Percentiles rank a stretch among this genome's conserved stretches.
phyloP scores from a whole-genome alignment of 2,797 vertebrate genomes.

The Vipera ursinii region DNA sequence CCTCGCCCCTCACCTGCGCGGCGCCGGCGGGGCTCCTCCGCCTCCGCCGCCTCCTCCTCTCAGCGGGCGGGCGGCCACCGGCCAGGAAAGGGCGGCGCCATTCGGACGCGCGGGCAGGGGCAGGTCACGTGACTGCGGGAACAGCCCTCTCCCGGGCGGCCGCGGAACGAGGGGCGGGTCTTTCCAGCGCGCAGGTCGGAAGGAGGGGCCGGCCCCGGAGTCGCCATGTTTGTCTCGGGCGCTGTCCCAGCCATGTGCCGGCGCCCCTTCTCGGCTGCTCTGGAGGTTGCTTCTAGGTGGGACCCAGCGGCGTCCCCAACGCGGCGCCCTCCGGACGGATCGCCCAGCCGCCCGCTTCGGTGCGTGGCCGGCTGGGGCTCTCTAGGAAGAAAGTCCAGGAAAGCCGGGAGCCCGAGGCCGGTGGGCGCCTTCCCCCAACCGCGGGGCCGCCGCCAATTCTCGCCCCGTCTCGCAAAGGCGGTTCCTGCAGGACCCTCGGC shows the following conservation, averaged over 20 bases:
- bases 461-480: neutral
- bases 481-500: neutral
- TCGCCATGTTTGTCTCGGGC: neutral
- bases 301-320: neutral
- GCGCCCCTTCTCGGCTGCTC: neutral
- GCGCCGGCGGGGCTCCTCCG: too few relatives aligned
- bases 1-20: neutral
- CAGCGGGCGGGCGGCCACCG: neutral
- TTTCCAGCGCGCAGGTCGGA: neutral
- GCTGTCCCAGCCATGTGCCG: neutral
- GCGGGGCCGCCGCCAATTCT: too few relatives aligned
- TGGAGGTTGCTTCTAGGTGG: neutral
- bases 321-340: neutral
- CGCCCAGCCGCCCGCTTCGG: too few relatives aligned
- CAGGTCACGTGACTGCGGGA: neutral
- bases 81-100: constrained; percentile 10
- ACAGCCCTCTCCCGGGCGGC: neutral
- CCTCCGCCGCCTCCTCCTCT: neutral
- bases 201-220: accelerated
- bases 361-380: neutral
- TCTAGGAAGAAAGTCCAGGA: neutral
- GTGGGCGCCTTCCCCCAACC: neutral
- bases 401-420: neutral
- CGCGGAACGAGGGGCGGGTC: neutral
- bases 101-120: neutral